These are phyloP conservation scores for Megalurothrips usitatus DNA, from an alignment of 2,888 invertebrate species.

Conservation along the genomic window DNA sequence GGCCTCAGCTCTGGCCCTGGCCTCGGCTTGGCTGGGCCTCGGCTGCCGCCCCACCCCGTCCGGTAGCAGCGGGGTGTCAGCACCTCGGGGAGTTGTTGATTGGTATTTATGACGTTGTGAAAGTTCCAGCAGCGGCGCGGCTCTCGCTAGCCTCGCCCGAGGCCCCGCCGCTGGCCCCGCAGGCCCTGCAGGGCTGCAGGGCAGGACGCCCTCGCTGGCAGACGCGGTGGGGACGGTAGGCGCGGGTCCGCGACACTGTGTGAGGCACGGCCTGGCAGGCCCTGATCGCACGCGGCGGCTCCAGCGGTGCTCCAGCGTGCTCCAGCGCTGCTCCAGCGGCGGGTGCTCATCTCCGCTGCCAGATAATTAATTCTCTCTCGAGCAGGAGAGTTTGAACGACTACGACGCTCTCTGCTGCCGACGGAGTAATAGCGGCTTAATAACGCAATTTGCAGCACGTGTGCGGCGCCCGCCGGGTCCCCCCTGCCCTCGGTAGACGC, in stretches of 20 bases:
- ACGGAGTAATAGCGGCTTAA: neutral
- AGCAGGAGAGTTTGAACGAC: neutral
- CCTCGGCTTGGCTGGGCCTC: neutral
- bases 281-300: no score
- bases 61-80: neutral
- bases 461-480: no score
- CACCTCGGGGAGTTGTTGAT: constrained; percentile 22
- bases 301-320: neutral
- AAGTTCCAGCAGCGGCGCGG: constrained; percentile 1
- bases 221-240: no score
- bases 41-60: neutral
- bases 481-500: no score
- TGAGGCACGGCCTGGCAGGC: no score
- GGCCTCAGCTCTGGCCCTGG: no score
- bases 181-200: neutral
- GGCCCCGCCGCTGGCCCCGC: no score
- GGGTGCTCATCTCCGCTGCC: neutral
- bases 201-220: no score
- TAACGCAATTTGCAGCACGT: neutral
- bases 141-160: neutral
- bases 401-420: neutral
- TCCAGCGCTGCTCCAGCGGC: neutral
- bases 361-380: neutral
- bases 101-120: constrained; percentile 26
- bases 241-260: no score